Evolutionary conservation across 2,113 vertebrate species (phyloP), one percentile per base, ranked within the genome.

Genomic region (Pachycephala philippinensis): DNA sequence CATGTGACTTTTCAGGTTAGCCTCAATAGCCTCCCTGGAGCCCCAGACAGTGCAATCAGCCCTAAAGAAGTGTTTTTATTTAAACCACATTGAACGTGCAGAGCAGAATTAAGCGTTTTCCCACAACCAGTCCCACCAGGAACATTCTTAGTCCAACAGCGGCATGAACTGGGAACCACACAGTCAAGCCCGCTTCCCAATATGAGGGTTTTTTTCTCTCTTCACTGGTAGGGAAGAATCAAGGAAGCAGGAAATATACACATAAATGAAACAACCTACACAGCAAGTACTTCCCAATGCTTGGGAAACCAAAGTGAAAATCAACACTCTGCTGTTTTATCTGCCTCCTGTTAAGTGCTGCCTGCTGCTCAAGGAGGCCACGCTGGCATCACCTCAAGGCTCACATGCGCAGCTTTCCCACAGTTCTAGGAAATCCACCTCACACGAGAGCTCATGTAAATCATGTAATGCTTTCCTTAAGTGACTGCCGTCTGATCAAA

Each of bases 121-220:
- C 22, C 37, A 44, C 20, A 42, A 42, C 7, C 19, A 35, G 8
- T 20, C 8, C 27, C 9, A 30, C 13, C 7, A n/a, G 24, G 1
- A 39, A 21, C 40, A 22, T 30, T 42, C 27, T 47, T 10, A 24
- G 20, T 14, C 24, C 44, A 65, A 22, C 13, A 60, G 11, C 0
- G 1, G 18, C 39, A 35, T 15, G 4, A 90, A 61, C 12, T 20
- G 13, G 0, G 2, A 69, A 22, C 17, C 24, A 30, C 6, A 16
- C 0, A 52, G 19, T 18, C 0, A 0, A 93, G 42, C 21, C 11
- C 28, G n/a, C 9, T 49, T 44, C 9, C 20, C 45, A 15, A 4
- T 1, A 16, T 2, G 9, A 45, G 9, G 3, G 7, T 5, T 20
- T 27, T 53, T 35, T 47, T 9, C 30, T n/a, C n/a, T 40, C 45